Conservation (phyloP, 2,888 invertebrate species). For the Thymelicus sylvestris region DNA sequence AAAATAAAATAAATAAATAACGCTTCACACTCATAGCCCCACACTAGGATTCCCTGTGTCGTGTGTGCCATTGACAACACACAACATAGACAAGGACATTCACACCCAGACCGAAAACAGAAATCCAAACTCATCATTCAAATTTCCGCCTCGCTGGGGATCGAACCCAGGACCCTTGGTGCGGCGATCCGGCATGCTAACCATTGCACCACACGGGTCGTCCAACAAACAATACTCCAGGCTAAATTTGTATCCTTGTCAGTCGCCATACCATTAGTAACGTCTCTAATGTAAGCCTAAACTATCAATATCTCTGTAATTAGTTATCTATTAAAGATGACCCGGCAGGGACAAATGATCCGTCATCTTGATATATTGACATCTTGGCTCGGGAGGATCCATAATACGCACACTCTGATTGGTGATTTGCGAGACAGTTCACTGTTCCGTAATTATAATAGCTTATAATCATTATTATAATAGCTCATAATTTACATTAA, state of each 20-base stretch:
- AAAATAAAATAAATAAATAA: too few species aligned
- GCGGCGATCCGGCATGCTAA: too few species aligned
- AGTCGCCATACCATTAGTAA: constrained; percentile 24
- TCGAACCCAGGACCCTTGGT: too few species aligned
- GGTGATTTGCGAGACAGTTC: constrained; percentile 7
- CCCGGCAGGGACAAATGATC: constrained; percentile 52
- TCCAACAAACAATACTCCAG: neutral
- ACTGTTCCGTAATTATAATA: neutral
- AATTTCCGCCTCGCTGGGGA: too few species aligned
- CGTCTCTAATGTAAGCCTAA: constrained; percentile 20
- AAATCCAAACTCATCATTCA: too few species aligned
- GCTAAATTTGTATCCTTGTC: neutral
- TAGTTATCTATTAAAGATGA: constrained; percentile 52
- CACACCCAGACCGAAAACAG: too few species aligned
- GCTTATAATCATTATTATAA: neutral
- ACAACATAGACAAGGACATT: too few species aligned
- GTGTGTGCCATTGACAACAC: too few species aligned
- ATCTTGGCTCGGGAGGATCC: constrained; percentile 43
- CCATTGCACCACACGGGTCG: too few species aligned
- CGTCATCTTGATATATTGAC: constrained; percentile 51
- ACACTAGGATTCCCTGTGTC: too few species aligned
- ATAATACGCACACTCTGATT: neutral
- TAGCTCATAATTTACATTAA: neutral
- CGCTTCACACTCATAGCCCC: too few species aligned
- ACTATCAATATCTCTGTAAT: constrained; percentile 42